Evolutionary conservation across 2,113 vertebrate genomes (phyloP).

Genomic region (Rhinoderma darwinii): DNA sequence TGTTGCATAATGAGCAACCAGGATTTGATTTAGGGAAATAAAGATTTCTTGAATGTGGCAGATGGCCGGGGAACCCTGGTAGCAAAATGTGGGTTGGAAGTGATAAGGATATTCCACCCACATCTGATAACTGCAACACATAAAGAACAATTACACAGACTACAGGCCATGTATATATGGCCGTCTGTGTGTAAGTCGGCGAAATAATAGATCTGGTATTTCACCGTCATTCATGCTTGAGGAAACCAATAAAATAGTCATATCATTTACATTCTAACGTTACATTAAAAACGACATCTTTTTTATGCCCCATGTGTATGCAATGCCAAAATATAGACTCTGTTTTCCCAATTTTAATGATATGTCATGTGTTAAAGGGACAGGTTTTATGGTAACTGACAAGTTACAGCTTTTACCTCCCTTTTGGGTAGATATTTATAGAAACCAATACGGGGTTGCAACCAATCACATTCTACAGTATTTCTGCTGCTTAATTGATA

Average conservation of each 20-base stretch:
- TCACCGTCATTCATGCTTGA: no score
- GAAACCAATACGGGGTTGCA: not conserved
- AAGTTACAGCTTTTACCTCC: not conserved
- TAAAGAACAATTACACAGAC: not conserved
- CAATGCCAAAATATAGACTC: not conserved
- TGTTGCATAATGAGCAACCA: no score
- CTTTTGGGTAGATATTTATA: not conserved
- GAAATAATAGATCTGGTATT: no score
- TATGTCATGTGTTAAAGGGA: no score
- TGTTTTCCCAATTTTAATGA: no score
- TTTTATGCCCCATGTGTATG: not conserved
- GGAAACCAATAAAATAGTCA: no score
- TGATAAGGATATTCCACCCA: conserved; percentile 24
- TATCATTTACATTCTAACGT: no score
- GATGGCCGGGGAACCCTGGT: not conserved
- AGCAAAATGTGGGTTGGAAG: conserved; percentile 4
- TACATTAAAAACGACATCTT: not conserved
- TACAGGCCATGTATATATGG: not conserved
- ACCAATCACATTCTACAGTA: not conserved
- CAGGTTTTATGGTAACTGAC: not conserved
- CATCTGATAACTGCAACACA: not conserved
- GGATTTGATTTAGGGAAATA: not conserved
- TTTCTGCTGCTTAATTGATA: not conserved
- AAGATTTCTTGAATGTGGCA: conserved; percentile 6
- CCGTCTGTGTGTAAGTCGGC: no score